Conservation (phyloP, 2,888 invertebrate species). For the Elegia similella region DNA sequence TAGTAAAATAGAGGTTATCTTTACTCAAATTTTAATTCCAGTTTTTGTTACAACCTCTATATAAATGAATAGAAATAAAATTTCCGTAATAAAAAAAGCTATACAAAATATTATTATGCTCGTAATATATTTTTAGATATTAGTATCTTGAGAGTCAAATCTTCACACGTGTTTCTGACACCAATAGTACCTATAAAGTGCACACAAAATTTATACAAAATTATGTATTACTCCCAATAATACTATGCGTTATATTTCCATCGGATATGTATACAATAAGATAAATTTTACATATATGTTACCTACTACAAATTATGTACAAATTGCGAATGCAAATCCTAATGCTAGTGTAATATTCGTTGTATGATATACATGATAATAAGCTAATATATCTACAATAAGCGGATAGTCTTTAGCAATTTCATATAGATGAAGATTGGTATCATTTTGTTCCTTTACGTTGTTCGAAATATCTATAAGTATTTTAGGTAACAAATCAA, state of each 20-base stretch:
- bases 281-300: constrained; percentile 13
- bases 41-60: no score
- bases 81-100: no score
- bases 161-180: constrained; percentile 16
- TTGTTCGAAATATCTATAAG: no score
- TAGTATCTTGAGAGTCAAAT: constrained; percentile 19
- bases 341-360: constrained; percentile 40
- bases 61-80: no score
- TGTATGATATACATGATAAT: constrained; percentile 28
- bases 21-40: no score
- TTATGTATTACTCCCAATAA: constrained; percentile 7
- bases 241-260: constrained; percentile 6
- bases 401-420: neutral
- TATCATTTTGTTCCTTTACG: no score
- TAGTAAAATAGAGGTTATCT: no score
- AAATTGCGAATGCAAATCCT: constrained; percentile 21
- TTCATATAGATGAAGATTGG: neutral
- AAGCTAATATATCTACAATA: constrained; percentile 4
- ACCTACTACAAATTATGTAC: constrained; percentile 25
- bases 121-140: constrained; percentile 12
- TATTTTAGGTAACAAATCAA: no score
- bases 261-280: constrained; percentile 13
- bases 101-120: no score
- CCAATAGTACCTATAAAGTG: constrained; percentile 11
- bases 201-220: constrained; percentile 17